Evolutionary conservation across 2,113 vertebrate species (phyloP), one percentile per base, ranked within the genome.

Genomic region (Electrona antarctica): DNA sequence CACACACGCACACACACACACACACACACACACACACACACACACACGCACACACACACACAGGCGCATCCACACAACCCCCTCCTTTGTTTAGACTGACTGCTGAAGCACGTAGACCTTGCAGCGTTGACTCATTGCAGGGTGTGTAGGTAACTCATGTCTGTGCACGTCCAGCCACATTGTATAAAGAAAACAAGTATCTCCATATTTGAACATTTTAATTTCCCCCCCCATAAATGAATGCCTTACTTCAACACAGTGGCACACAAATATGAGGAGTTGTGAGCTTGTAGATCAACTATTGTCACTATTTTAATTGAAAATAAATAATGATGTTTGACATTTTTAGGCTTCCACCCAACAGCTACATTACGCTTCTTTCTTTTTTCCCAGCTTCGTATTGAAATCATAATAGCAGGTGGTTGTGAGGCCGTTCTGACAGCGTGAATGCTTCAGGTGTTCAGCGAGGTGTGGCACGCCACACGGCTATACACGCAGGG

Each of bases 131-230:
- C 76, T 89, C 86, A 69, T 76, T 73, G 73, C 45, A 62, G 69
- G 72, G 77, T 85, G 79, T 78, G 85, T 74, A 80, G 64, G 70
- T 66, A 76, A 81, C 71, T 85, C 88, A 8, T 88, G 90, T 88
- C 85, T 5, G 64, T 79, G 82, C 86, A 85, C 74, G 86, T 69
- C 50, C 33, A 1, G 29, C 69, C 68, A 72, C 7, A 56, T 47
- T 76, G 81, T 78, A 55, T 72, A 60, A 49, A 63, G 64, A 73
- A 73, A 7, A 58, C 64, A 10, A 66, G 41, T 55, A 12, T 50
- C 55, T 12, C 28, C 54, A n/a, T 14, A 56, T n/a, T n/a, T n/a
- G 4, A 13, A 56, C 33, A 41, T 41, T 41, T 41, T 41, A 4
- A 4, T 6, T 41, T 6, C 2, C 33, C 5, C 29, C 5, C 5